Evolutionary conservation across 2,797 vertebrate species (phyloP), one percentile per base, ranked within the genome.

Genomic region (Hemibagrus guttatus): DNA sequence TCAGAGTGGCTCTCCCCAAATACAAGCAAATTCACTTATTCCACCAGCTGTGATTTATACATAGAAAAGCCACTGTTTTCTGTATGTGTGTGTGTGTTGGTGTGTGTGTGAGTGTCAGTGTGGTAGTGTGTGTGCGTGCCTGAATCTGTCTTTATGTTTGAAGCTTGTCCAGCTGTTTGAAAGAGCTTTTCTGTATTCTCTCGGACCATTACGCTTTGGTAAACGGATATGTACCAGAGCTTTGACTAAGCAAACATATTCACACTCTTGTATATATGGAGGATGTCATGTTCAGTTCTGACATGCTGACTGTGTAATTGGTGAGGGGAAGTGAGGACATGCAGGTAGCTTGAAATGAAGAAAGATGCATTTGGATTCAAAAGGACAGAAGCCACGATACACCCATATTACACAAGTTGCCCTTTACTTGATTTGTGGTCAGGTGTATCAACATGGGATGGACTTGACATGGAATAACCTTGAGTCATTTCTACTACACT

Each of bases 131-230:
- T 63, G 23, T 63, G 58, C n/a, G 4, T 68, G 81, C 46, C 63
- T 66, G 81, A 54, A 42, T 64, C 56, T 74, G 87, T 63, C 35
- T 84, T 58, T 35, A 64, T 71, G 81, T 84, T 84, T 84, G 64
- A 72, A 87, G 86, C 49, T 69, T 28, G 21, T 61, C 75, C 87
- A 88, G 81, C 74, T 66, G 89, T 86, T 74, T 88, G 88, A 81
- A 84, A 87, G 84, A 42, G 81, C 82, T 91, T 90, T 88, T 88
- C 86, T 88, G 1, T 0, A 81, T 58, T 69, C 74, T 58, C 54
- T 58, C 63, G 14, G 63, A 84, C 59, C 13, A 66, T 58, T 84
- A 49, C 42, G 81, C 87, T 75, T 86, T 75, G 42, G 54, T 86
- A 80, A 84, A 19, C 46, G 54, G 79, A 68, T 59, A 74, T 64